Evolutionary conservation across 2,888 invertebrate species (phyloP).

Genomic region (Icerya purchasi): DNA sequence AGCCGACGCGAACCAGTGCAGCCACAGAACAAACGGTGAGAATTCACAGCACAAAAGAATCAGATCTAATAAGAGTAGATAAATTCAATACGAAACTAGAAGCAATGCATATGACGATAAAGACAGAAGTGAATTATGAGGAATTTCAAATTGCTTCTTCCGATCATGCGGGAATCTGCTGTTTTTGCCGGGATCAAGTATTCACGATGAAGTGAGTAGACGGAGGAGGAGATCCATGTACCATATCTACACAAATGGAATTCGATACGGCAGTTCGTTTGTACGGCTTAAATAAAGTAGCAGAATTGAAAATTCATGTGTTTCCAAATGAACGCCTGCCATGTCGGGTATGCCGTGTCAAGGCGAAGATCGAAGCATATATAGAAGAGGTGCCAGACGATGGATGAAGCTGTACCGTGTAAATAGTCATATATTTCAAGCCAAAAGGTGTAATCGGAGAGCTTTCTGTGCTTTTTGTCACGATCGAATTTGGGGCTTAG

Average conservation of each 20-base stretch:
- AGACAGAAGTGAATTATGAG: too few species aligned
- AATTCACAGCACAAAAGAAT: too few species aligned
- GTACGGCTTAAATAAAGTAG: conserved; percentile 87
- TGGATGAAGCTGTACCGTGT: conserved; percentile 97
- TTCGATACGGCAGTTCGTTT: conserved; percentile 85
- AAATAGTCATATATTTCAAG: conserved; percentile 98
- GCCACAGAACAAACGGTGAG: not conserved
- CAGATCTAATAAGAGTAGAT: too few species aligned
- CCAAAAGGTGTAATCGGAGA: conserved; percentile 89
- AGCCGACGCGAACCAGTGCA: conserved; percentile 56
- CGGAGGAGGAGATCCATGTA: conserved; percentile 97
- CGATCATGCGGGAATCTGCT: conserved; percentile 83
- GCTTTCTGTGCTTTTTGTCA: conserved; percentile 96
- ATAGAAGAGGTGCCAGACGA: conserved; percentile 88
- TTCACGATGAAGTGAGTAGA: conserved; percentile 99
- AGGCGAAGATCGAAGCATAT: conserved; percentile 98
- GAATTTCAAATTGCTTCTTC: too few species aligned
- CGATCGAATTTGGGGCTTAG: conserved; percentile 97
- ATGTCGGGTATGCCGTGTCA: conserved; percentile 94
- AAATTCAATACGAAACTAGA: too few species aligned
- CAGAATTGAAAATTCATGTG: conserved; percentile 84
- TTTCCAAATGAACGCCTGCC: conserved; percentile 92
- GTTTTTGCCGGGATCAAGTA: conserved; percentile 61
- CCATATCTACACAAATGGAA: conserved; percentile 86
- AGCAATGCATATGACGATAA: too few species aligned